Evolutionary conservation across 1,140 invertebrate species (phyloP).

Genomic region (Euura saliciscinereae): DNA sequence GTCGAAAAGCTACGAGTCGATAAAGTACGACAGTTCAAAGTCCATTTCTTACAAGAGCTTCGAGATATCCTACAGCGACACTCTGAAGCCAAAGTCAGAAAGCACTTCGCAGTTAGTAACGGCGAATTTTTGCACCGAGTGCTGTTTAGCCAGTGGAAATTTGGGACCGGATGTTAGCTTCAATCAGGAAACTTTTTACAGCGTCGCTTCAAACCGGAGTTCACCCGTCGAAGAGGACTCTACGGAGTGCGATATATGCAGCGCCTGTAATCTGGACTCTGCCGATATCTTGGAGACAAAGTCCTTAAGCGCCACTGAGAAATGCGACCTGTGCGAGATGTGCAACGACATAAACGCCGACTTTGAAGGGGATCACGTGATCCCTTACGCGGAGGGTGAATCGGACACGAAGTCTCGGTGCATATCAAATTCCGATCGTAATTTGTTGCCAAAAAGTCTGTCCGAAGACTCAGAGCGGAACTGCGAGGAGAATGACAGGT

Average conservation of each 20-base stretch:
- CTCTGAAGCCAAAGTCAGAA: constrained; percentile 35
- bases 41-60: constrained; percentile 9
- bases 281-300: constrained; percentile 29
- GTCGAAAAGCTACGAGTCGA: constrained; percentile 55
- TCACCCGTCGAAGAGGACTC: constrained; percentile 49
- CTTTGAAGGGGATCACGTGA: not conserved
- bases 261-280: constrained; percentile 45
- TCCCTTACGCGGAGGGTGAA: not conserved
- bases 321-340: constrained; percentile 52
- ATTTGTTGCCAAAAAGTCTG: not conserved
- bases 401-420: too few species aligned
- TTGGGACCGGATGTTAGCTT: constrained; percentile 26
- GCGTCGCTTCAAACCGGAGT: constrained; percentile 46
- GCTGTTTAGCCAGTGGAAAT: constrained; percentile 49
- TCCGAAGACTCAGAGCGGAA: not conserved
- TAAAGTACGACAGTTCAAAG: constrained; percentile 38
- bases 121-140: constrained; percentile 50
- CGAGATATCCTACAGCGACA: constrained; percentile 19
- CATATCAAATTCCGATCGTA: too few species aligned
- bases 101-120: constrained; percentile 41
- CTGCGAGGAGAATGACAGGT: constrained; percentile 29
- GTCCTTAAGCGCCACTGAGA: not conserved
- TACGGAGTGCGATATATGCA: constrained; percentile 55
- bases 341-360: constrained; percentile 41
- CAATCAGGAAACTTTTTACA: constrained; percentile 44